Base-by-base conservation (phyloP, 1,140 invertebrate genomes). In the Drosophila equinoxialis region DNA sequence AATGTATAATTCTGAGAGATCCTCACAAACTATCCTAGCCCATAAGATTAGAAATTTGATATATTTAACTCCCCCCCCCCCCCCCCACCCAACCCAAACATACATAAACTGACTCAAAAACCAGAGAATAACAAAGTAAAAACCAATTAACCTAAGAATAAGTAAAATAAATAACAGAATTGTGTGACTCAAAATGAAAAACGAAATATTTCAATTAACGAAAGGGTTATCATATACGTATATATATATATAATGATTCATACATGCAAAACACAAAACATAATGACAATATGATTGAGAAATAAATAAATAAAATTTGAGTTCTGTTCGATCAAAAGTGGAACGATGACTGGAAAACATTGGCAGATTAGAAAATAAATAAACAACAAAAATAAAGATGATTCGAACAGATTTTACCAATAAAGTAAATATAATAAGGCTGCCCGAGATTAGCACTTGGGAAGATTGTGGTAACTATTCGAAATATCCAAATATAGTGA, bases 31-130 rank as follows among this genome's bases (percentile, higher is more conserved):
- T 37, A 37, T 11, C 35, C 23, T 77, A 85, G 75, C 30, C 26
- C 20, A 55, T 85, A 74, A 71, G 81, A 55, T 84, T 20, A 73
- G 11, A 39, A 39, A 39, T 13, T 41, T 72, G 17, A 17, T 61
- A 42, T 55, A 69, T 69, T 62, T 72, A 70, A 64, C n/a, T 10
- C 17, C 30, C 5, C 6, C 30, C 20, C 45, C 45, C 10, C 11
- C 20, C 17, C 45, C 17, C 65, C n/a, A n/a, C n/a, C n/a, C n/a
- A n/a, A n/a, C n/a, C n/a, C n/a, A n/a, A n/a, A n/a, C 61, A 59
- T 54, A 17, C 37, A 55, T 60, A 23, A 65, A 82, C 76, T 83
- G 81, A 83, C 81, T 65, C 67, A 62, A 67, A 64, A 48, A 48
- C 20, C 41, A 42, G 20, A 48, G 17, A 48, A 48, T 23, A 51